phyloP scores from a whole-genome alignment of 2,797 vertebrate genomes.

The Notoglanidium macrostoma region DNA sequence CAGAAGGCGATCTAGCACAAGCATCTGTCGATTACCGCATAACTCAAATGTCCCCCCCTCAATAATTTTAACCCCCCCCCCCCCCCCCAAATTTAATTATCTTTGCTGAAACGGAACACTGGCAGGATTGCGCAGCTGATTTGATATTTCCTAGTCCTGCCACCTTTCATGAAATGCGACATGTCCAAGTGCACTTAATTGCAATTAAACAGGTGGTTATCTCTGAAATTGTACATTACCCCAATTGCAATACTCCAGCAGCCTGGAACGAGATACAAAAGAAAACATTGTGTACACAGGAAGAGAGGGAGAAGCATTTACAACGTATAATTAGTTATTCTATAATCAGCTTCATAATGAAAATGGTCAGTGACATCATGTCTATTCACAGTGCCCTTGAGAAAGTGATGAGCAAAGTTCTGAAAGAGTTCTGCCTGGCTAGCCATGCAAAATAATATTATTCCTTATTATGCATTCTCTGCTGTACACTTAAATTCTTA shows the following conservation, averaged over 20 bases:
- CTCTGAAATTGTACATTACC: slow-evolving; percentile 71
- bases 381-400: slow-evolving; percentile 38
- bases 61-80: slow-evolving; percentile 32
- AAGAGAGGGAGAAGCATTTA: slow-evolving; percentile 56
- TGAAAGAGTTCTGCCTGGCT: slow-evolving; percentile 9
- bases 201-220: slow-evolving; percentile 55
- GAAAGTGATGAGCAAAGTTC: slow-evolving; percentile 30
- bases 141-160: slow-evolving; percentile 18
- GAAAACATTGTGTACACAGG: slow-evolving; percentile 61
- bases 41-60: slow-evolving; percentile 18
- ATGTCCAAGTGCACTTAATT: slow-evolving; percentile 32
- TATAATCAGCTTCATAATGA: slow-evolving; percentile 25
- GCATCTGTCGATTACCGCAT: slow-evolving; percentile 45
- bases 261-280: slow-evolving; percentile 66
- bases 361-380: slow-evolving; percentile 36
- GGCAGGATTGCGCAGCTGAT: slow-evolving; percentile 28
- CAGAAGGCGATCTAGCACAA: slow-evolving; percentile 14
- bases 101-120: slow-evolving; percentile 26
- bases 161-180: slow-evolving; percentile 25
- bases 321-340: slow-evolving; percentile 43
- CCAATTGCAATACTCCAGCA: slow-evolving; percentile 66
- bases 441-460: slow-evolving; percentile 19
- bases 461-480: slow-evolving; percentile 5
- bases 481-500: not conserved
- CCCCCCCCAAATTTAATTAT: slow-evolving; percentile 44